These are phyloP conservation scores for Byasa hedistus DNA, from an alignment of 2,888 invertebrate genomes.

Conservation along the genomic window DNA sequence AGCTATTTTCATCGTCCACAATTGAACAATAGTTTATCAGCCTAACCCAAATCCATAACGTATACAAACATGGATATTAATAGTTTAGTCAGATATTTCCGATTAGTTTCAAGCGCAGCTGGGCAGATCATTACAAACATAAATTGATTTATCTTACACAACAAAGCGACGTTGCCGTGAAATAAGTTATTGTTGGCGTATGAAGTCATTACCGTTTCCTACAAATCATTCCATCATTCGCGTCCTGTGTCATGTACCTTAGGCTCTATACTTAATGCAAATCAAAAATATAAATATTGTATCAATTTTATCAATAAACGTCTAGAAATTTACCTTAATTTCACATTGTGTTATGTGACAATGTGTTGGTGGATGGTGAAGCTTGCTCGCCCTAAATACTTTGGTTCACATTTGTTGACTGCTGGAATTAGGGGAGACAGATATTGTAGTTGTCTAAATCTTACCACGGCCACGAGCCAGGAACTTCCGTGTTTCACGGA, in stretches of 20 bases:
- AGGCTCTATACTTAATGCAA: conserved; percentile 31
- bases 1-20: conserved; percentile 5
- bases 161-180: conserved; percentile 38
- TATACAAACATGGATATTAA: conserved; percentile 21
- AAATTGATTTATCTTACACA: conserved; percentile 47
- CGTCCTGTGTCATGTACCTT: conserved; percentile 25
- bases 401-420: too few relatives aligned
- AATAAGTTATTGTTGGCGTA: conserved; percentile 40
- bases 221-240: conserved; percentile 31
- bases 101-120: conserved; percentile 40
- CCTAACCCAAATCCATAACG: conserved; percentile 8
- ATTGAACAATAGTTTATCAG: conserved; percentile 13
- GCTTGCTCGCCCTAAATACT: too few relatives aligned
- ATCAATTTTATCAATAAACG: too few relatives aligned
- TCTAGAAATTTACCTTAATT: too few relatives aligned
- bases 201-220: conserved; percentile 33
- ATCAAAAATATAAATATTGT: not conserved
- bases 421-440: too few relatives aligned
- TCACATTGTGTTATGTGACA: too few relatives aligned
- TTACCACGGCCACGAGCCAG: too few relatives aligned
- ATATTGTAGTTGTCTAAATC: too few relatives aligned
- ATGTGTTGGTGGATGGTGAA: too few relatives aligned
- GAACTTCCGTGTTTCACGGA: too few relatives aligned
- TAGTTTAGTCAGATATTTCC: conserved; percentile 17
- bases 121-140: conserved; percentile 43